phyloP scores from a whole-genome alignment of 2,797 vertebrate genomes.

The Anas bernieri region DNA sequence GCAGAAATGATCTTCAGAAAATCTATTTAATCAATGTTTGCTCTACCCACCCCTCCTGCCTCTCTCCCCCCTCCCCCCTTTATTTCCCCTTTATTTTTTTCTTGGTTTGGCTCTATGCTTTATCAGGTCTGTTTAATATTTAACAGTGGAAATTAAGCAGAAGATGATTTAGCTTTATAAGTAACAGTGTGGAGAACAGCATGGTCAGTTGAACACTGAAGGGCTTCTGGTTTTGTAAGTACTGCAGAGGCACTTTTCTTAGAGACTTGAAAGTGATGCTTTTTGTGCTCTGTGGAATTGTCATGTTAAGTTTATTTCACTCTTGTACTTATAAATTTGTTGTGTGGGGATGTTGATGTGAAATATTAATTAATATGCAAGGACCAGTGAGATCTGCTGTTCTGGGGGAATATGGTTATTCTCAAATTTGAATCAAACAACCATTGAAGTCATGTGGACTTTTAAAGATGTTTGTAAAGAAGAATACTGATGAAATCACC shows the following conservation, averaged over 20 bases:
- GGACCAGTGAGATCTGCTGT: background rate
- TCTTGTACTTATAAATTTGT: background rate
- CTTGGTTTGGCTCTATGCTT: background rate
- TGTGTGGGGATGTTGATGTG: background rate
- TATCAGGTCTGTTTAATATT: constrained; percentile 25
- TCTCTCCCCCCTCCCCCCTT: no score
- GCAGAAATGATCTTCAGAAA: background rate
- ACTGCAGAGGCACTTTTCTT: background rate
- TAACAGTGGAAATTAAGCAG: constrained; percentile 3
- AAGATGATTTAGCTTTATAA: constrained; percentile 4
- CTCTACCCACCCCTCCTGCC: background rate
- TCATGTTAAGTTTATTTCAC: background rate
- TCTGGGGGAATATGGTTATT: background rate
- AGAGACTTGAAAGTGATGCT: background rate
- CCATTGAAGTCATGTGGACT: background rate
- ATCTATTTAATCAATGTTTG: constrained; percentile 25
- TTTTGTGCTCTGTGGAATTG: background rate
- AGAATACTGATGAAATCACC: constrained; percentile 5
- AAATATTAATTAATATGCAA: background rate
- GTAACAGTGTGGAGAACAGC: background rate
- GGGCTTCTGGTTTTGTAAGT: constrained; percentile 50
- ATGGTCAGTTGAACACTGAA: background rate
- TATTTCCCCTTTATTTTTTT: background rate
- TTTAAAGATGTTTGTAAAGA: constrained; percentile 15
- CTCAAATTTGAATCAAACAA: constrained; percentile 19